phyloP scores from a whole-genome alignment of 2,888 invertebrate genomes.

The Caenorhabditis drosophilae region DNA sequence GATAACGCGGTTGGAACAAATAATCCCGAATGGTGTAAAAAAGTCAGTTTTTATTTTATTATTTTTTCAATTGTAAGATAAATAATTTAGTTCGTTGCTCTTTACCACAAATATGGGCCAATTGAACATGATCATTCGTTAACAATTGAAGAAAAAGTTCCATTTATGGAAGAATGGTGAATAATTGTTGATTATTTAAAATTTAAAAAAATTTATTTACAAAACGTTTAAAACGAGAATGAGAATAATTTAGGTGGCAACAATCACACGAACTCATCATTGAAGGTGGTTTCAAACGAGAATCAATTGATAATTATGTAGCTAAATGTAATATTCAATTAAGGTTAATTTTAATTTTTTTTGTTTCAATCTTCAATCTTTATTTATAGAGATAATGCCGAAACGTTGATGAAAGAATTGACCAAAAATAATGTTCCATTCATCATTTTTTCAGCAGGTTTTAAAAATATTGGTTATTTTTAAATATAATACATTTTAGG shows the following conservation, averaged over 20 bases:
- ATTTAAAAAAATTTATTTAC: background rate
- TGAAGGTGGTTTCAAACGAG: slow-evolving; percentile 65
- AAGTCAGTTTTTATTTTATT: slow-evolving; percentile 4
- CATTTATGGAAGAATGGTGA: slow-evolving; percentile 72
- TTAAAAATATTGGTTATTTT: too few relatives aligned
- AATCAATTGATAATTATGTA: slow-evolving; percentile 69
- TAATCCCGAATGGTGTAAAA: slow-evolving; percentile 32
- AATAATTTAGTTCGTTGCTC: slow-evolving; percentile 40
- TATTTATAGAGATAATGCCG: slow-evolving; percentile 45
- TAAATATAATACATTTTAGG: too few relatives aligned
- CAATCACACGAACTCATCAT: slow-evolving; percentile 70
- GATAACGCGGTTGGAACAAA: slow-evolving; percentile 53
- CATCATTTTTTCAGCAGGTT: slow-evolving; percentile 87
- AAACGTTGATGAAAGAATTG: slow-evolving; percentile 41
- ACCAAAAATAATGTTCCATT: slow-evolving; percentile 76
- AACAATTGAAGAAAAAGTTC: slow-evolving; percentile 71
- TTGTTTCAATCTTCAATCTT: background rate
- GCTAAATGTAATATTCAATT: slow-evolving; percentile 30
- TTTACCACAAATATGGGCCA: slow-evolving; percentile 55
- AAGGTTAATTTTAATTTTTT: slow-evolving; percentile 9
- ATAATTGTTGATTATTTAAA: background rate
- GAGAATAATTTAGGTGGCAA: slow-evolving; percentile 69
- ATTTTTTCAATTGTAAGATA: background rate
- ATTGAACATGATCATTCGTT: slow-evolving; percentile 71
- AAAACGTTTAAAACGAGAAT: background rate